A percentile compares a stretch with the other conserved stretches of the same genome.
Evolutionary conservation across 2,888 invertebrate genomes (phyloP).

Genomic region (Drosophila rubida): DNA sequence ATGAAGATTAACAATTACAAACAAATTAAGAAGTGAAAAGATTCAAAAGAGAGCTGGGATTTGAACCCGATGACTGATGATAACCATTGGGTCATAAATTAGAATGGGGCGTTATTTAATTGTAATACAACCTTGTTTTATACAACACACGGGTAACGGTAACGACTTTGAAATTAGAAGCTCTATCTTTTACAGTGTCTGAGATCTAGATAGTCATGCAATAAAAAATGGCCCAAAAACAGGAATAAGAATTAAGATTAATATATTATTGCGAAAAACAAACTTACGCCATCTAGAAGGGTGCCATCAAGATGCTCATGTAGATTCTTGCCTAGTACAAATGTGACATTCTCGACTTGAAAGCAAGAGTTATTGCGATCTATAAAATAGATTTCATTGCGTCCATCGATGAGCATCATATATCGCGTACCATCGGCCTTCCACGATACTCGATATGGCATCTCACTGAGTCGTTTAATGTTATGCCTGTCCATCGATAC

Average conservation of each 20-base stretch:
- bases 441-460: constrained; percentile 98
- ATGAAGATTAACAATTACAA: no score
- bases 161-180: no score
- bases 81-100: no score
- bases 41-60: no score
- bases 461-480: constrained; percentile 89
- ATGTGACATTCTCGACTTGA: constrained; percentile 91
- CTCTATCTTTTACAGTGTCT: no score
- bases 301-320: constrained; percentile 91
- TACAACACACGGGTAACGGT: no score
- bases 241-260: background rate
- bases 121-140: no score
- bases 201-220: no score
- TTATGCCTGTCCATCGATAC: constrained; percentile 97
- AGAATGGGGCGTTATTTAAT: no score
- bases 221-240: background rate
- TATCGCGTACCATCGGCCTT: constrained; percentile 99
- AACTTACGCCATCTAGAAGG: constrained; percentile 94
- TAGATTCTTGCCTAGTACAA: constrained; percentile 91
- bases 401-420: constrained; percentile 97
- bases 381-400: constrained; percentile 94
- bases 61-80: no score
- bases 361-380: constrained; percentile 98
- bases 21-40: no score
- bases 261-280: background rate